Evolutionary conservation across 2,113 vertebrate genomes (phyloP).

Genomic region (Ciconia maguari): DNA sequence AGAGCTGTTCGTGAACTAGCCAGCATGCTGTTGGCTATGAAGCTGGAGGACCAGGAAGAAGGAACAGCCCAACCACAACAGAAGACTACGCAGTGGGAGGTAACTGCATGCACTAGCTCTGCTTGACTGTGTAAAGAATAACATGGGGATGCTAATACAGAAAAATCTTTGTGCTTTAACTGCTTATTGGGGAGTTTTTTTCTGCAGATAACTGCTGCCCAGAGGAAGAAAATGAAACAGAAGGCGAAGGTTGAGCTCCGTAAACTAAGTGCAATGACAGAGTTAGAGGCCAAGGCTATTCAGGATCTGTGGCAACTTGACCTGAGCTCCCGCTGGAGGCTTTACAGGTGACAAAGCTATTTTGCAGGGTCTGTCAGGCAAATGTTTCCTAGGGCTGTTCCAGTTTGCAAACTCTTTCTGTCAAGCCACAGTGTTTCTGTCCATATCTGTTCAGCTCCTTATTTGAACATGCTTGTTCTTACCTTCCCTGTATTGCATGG

Average conservation of each 20-base stretch:
- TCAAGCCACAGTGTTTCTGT: background rate
- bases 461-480: background rate
- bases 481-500: background rate
- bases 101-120: background rate
- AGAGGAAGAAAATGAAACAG: slow-evolving; percentile 83
- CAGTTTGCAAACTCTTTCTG: background rate
- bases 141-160: background rate
- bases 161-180: background rate
- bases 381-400: background rate
- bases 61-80: background rate
- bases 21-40: slow-evolving; percentile 77
- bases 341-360: slow-evolving; percentile 84
- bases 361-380: background rate
- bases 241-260: slow-evolving; percentile 75
- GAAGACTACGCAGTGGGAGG: slow-evolving; percentile 62
- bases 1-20: slow-evolving; percentile 58
- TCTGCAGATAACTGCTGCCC: slow-evolving; percentile 72
- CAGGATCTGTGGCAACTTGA: slow-evolving; percentile 82
- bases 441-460: background rate
- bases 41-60: slow-evolving; percentile 68
- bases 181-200: background rate
- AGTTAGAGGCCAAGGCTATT: slow-evolving; percentile 70
- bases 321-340: slow-evolving; percentile 82
- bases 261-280: slow-evolving; percentile 78
- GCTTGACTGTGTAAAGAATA: background rate